Evolutionary conservation across 1,140 invertebrate species (phyloP).

Genomic region (fruit fly (Drosophila melanogaster)): DNA sequence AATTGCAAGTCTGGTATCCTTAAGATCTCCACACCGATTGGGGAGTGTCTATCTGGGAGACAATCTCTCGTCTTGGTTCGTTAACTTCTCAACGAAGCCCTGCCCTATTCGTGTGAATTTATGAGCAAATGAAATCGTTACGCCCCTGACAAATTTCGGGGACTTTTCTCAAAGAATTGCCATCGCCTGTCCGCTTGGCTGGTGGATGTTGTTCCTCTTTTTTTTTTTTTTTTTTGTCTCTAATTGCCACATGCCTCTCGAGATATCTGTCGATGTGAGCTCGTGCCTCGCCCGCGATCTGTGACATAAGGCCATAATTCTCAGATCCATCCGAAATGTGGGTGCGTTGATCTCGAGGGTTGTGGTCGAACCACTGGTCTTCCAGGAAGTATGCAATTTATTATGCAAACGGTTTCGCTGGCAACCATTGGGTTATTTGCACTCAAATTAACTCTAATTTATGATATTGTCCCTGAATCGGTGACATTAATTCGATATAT

Average conservation of each 20-base stretch:
- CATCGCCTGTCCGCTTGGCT: constrained; percentile 8
- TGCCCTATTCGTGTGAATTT: constrained; percentile 60
- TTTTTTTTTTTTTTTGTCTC: constrained; percentile 50
- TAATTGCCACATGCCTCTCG: constrained; percentile 63
- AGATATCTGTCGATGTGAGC: constrained; percentile 38
- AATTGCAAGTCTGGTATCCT: neutral
- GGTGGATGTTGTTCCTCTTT: constrained; percentile 40
- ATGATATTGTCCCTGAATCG: constrained; percentile 56
- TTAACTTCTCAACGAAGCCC: constrained; percentile 40
- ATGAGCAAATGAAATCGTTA: constrained; percentile 66
- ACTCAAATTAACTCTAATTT: constrained; percentile 72
- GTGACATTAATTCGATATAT: constrained; percentile 44
- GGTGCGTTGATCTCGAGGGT: constrained; percentile 69
- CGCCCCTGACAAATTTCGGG: constrained; percentile 46
- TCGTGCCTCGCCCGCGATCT: constrained; percentile 56
- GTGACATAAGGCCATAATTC: constrained; percentile 45
- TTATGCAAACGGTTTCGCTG: constrained; percentile 59
- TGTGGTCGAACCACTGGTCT: constrained; percentile 45
- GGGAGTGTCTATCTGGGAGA: too few relatives aligned
- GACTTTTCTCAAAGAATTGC: constrained; percentile 53
- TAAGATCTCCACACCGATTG: too few relatives aligned
- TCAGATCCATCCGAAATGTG: constrained; percentile 45
- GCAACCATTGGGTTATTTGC: constrained; percentile 35
- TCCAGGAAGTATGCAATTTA: constrained; percentile 78
- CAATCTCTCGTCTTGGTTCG: constrained; percentile 34